Percentiles rank a stretch among this genome's conserved stretches.
These are phyloP conservation scores for Sturmia bella DNA, from an alignment of 2,888 invertebrate species.

Conservation along the genomic window DNA sequence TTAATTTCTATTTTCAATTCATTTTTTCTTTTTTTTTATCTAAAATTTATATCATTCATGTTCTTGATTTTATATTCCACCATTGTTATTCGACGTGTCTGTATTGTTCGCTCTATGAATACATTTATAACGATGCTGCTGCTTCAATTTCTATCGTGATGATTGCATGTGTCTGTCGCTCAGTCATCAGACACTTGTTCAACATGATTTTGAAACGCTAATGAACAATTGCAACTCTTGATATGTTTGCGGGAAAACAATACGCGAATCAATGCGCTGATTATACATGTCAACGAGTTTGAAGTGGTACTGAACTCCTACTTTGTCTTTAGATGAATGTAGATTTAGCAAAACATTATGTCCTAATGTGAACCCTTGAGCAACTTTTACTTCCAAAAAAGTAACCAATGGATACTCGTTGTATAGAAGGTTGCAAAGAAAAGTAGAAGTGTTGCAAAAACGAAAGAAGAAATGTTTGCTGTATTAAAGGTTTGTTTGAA, in stretches of 20 bases:
- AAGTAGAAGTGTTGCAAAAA: too few relatives aligned
- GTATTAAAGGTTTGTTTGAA: too few relatives aligned
- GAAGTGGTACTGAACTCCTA: not conserved
- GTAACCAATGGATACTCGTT: too few relatives aligned
- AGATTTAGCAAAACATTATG: too few relatives aligned
- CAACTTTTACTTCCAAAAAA: too few relatives aligned
- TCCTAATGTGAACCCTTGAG: too few relatives aligned
- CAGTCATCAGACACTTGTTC: constrained; percentile 13
- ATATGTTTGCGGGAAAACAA: not conserved
- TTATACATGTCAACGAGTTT: constrained; percentile 4
- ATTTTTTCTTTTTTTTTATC: not conserved
- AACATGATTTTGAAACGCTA: not conserved
- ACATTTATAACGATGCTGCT: constrained; percentile 37
- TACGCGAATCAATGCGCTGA: not conserved
- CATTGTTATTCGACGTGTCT: constrained; percentile 1
- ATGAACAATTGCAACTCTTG: not conserved
- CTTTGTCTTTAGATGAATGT: too few relatives aligned
- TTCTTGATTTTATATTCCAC: not conserved
- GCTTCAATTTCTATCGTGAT: constrained; percentile 23
- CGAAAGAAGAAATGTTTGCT: too few relatives aligned
- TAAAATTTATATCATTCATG: not conserved
- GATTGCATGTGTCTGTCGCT: not conserved
- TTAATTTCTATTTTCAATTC: not conserved
- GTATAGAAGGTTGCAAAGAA: too few relatives aligned
- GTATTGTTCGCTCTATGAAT: constrained; percentile 10